These are phyloP conservation scores for Yponomeuta malinellus DNA, from an alignment of 2,888 invertebrate genomes.

Conservation along the genomic window DNA sequence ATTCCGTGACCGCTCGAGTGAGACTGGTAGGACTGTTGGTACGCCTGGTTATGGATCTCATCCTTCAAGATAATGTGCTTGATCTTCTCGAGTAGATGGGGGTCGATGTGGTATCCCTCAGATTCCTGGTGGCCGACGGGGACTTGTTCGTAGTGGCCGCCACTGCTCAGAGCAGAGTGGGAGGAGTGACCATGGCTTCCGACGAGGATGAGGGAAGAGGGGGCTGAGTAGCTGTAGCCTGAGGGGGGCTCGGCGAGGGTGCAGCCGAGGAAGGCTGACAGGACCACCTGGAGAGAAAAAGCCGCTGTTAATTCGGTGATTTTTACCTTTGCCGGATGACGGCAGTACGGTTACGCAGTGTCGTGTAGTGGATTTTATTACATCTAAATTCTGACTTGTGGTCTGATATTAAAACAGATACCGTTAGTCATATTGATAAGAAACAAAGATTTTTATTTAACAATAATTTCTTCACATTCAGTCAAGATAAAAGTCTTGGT, in stretches of 20 bases:
- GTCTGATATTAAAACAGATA: no score
- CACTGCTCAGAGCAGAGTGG: constrained; percentile 70
- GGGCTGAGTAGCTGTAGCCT: constrained; percentile 81
- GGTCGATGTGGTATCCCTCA: constrained; percentile 89
- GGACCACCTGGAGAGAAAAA: constrained; percentile 69
- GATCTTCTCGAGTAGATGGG: constrained; percentile 86
- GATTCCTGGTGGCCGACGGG: constrained; percentile 85
- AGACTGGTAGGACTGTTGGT: constrained; percentile 67
- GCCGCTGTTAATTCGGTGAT: constrained; percentile 13
- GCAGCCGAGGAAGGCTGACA: constrained; percentile 84
- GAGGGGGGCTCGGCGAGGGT: constrained; percentile 86
- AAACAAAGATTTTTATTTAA: no score
- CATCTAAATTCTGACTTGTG: no score
- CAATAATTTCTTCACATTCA: no score
- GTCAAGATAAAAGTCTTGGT: no score
- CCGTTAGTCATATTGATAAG: no score
- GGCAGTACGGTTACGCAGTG: no score
- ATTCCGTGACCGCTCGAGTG: constrained; percentile 61
- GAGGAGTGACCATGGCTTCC: constrained; percentile 49
- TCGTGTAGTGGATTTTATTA: no score
- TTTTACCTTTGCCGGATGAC: neutral
- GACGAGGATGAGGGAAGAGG: constrained; percentile 79
- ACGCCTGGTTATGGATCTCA: constrained; percentile 77
- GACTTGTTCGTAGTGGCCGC: constrained; percentile 85
- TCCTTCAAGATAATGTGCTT: constrained; percentile 89